Base-by-base conservation (phyloP, 2,113 vertebrate genomes). In the Chascanopsetta lugubris region DNA sequence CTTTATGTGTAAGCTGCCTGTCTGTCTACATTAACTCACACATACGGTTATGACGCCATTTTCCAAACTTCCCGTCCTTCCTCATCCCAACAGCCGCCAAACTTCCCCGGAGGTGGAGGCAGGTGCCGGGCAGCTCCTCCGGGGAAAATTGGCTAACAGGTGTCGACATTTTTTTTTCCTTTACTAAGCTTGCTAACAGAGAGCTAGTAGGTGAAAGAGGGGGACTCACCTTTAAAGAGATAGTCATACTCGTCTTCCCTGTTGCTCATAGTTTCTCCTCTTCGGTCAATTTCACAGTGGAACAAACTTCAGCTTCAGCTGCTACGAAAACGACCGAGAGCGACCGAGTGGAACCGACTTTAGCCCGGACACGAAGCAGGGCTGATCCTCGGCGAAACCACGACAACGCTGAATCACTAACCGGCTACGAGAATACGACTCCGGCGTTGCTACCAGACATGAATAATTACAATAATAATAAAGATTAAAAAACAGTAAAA, bases 191-290 rank as follows among this genome's bases (percentile, higher is more conserved):
- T n/a, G n/a, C n/a, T n/a, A n/a, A n/a, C n/a, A n/a, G n/a, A n/a
- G n/a, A n/a, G n/a, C n/a, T n/a, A 3, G 8, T 27, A 24, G 1
- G 29, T 0, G 9, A 4, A 12, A 36, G 9, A 67, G 4, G 22
- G 20, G 15, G 3, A 86, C 92, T 91, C 71, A 94, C 94, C 93
- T 92, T 96, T 95, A 67, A 95, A 95, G n/a, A 96, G 93, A 60
- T 93, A 96, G 61, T 95, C 94, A 24, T 94, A 95, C 20, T 95
- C 94, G 57, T 96, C 94, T 0, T 94, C 94, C 84, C 93, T 92
- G 83, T 85, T 90, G 30, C 87, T 89, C 94, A 95, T 95, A 7
- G 61, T 59, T 66, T 25, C 55, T 69, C 26, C 56, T 69, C 67
- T 51, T 53, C 65, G 17, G 11, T 51, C 17, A 30, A 13, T 58